Base-by-base conservation (phyloP, 2,888 invertebrate genomes). In the Thecophora atra region DNA sequence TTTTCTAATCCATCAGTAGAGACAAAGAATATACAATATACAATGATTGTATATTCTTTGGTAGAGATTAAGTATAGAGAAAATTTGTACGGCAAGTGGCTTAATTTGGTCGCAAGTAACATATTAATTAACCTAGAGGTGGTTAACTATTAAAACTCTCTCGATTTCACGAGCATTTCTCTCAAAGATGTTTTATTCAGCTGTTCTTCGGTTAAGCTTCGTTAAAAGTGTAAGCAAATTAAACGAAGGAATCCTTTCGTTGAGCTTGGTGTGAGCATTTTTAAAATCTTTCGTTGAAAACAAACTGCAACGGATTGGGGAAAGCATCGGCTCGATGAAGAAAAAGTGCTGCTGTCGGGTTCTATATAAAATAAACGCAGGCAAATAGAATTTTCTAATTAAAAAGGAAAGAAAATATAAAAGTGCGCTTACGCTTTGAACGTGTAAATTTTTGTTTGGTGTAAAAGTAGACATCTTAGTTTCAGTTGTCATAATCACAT, bases 281-380 rank as follows among this genome's bases (percentile, higher is more conserved):
- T 78, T 62, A 76, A 80, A 81, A 76, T 75, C 76, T 76, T 75
- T 78, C 75, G 84, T 85, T 68, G 81, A 85, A 85, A 79, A 78
- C 74, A 81, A 82, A 79, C 78, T 76, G 77, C 79, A 81, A 78
- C 79, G 79, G 78, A 72, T 80, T 73, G 78, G 72, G n/a, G 73
- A 70, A 74, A 75, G 78, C 77, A 76, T 81, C 77, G 77, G 69
- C 13, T 30, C 15, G n/a, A n/a, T n/a, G n/a, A n/a, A n/a, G n/a
- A n/a, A n/a, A n/a, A n/a, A n/a, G 17, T 62, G 47, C 24, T 21
- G 67, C 64, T 52, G 37, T 5, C 13, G 58, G 17, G 28, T 26
- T 58, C 58, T 24, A 17, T 11, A n/a, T 17, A n/a, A 15, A 4
- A 47, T 15, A 47, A 47, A 47, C 13, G n/a, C 47, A 47, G 47